Evolutionary conservation across 2,888 invertebrate species (phyloP), one percentile per base, ranked within the genome.

Genomic region (Trachelus troglodyta): DNA sequence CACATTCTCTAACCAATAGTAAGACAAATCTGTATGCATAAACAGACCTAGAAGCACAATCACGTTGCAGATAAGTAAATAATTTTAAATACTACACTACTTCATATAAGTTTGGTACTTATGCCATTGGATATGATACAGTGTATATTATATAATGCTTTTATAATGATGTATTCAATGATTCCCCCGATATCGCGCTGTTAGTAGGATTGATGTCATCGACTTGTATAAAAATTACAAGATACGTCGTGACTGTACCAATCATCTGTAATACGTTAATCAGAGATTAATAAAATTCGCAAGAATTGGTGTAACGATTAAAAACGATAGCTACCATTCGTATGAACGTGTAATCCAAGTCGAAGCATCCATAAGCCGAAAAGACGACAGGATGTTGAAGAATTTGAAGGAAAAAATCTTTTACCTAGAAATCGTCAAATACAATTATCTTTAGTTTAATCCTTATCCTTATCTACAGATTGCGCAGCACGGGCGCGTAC

Each of bases 181-280:
- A 9, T 56, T 56, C 9, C 23, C 2, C 15, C 23, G 40, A 6
- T 0, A 56, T 9, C 6, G 6, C 40, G 23, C 1, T 56, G 40
- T 23, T 23, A 56, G 23, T 23, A 9, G 71, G 71, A 12, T 31
- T 0, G 9, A 81, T 71, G 23, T 84, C 76, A 15, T 78, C 79
- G 56, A 85, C 81, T 82, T 89, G 89, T 31, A 89, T 87, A 33
- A 89, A 79, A 77, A 89, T 88, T 23, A 89, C 84, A 35, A 89
- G 84, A 73, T 89, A 89, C 1, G 89, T 89, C 34, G 85, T 85
- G 77, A 89, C 84, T 31, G 71, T n/a, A 12, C 31, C 71, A 15
- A 71, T 71, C 9, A 71, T 33, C 71, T 71, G 71, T 9, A 71
- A 71, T 1, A 30, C 9, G 23, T 15, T 9, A 56, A 56, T 6